Conservation (phyloP, 2,113 vertebrate genomes). For the Gavialis gangeticus region DNA sequence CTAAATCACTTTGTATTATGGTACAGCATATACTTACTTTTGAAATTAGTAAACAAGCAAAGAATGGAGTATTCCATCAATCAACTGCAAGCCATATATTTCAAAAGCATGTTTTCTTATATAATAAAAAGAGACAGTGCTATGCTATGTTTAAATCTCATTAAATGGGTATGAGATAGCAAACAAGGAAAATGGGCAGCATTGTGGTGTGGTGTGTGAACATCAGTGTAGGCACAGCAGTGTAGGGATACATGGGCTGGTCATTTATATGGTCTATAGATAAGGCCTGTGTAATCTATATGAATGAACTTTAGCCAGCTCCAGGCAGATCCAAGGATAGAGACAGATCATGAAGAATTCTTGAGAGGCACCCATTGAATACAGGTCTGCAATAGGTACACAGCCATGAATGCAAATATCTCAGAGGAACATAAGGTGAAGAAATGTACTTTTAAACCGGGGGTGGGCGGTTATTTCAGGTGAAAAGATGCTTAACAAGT, state of each 20-base stretch:
- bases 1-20: background rate
- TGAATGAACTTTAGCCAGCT: rapidly evolving
- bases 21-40: background rate
- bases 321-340: rapidly evolving
- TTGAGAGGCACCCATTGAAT: background rate
- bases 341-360: background rate
- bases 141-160: background rate
- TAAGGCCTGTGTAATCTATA: background rate
- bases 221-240: background rate
- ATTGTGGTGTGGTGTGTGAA: background rate
- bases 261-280: background rate
- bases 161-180: background rate
- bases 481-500: too few species aligned
- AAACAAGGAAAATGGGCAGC: background rate
- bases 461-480: too few species aligned
- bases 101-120: background rate
- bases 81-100: background rate
- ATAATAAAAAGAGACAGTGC: background rate
- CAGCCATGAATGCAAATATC: background rate
- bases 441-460: too few species aligned
- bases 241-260: background rate
- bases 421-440: background rate
- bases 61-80: background rate
- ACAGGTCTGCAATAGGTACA: background rate
- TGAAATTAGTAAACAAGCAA: background rate